Evolutionary conservation across 2,797 vertebrate species (phyloP).

Genomic region (Sylvia borin): DNA sequence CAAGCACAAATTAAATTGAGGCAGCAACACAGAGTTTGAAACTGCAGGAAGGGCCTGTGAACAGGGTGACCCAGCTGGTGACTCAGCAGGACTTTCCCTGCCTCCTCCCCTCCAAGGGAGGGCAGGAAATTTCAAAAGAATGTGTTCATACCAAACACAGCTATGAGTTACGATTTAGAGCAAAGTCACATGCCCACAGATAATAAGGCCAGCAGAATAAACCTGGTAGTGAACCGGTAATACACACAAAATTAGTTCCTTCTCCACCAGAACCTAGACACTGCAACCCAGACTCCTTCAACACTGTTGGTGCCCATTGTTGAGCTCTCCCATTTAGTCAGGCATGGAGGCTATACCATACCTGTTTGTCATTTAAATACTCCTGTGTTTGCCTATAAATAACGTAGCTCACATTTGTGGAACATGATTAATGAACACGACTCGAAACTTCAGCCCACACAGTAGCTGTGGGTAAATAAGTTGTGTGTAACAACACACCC

Average conservation of each 20-base stretch:
- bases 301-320: not conserved
- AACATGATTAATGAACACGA: constrained; percentile 21
- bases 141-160: constrained; percentile 45
- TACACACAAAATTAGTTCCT: not conserved
- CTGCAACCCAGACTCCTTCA: not conserved
- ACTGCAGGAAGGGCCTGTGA: not conserved
- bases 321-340: not conserved
- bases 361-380: not conserved
- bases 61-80: constrained; percentile 17
- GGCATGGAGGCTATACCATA: not conserved
- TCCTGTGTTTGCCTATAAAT: constrained; percentile 38
- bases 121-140: constrained; percentile 44
- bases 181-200: constrained; percentile 6
- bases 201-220: not conserved
- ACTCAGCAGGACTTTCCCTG: constrained; percentile 57
- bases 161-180: constrained; percentile 15
- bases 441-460: constrained; percentile 45
- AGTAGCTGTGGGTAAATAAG: constrained; percentile 42
- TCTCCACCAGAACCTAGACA: not conserved
- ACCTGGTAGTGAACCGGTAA: not conserved
- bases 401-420: not conserved
- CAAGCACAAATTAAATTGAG: not conserved
- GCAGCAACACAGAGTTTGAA: not conserved
- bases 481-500: constrained; percentile 9
- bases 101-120: not conserved